These are phyloP conservation scores for Poliocrania exsul DNA, from an alignment of 2,797 vertebrate genomes.

Conservation along the genomic window DNA sequence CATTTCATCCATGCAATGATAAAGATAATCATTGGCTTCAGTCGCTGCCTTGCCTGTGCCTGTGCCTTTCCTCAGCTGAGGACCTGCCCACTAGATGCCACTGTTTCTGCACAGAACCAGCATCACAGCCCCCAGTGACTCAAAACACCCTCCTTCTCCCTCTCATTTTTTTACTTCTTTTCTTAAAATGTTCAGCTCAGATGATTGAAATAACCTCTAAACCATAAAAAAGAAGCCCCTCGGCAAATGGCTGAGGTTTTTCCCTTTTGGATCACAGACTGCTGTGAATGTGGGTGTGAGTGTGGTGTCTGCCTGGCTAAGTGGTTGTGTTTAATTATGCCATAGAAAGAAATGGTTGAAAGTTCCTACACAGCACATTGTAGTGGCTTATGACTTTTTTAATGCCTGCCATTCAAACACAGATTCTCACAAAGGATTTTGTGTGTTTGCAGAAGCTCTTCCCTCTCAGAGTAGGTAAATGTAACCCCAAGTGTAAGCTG, in stretches of 20 bases:
- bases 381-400: not conserved
- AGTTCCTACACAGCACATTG: conserved; percentile 1
- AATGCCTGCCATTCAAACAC: not conserved
- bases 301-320: conserved; percentile 1
- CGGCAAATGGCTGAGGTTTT: not conserved
- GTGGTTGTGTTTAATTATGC: not conserved
- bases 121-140: not conserved
- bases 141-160: not conserved
- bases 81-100: conserved; percentile 76
- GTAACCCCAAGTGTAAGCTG: not conserved
- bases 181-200: not conserved
- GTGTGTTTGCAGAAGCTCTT: not conserved
- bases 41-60: not conserved
- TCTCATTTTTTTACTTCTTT: not conserved
- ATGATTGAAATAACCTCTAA: not conserved
- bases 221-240: not conserved
- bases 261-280: not conserved
- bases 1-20: not conserved
- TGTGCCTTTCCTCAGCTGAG: not conserved
- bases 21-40: not conserved
- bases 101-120: conserved; percentile 64
- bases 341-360: not conserved
- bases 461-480: not conserved
- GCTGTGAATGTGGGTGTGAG: not conserved
- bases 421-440: not conserved